Conservation (phyloP, 2,113 vertebrate species). For the Acrocephalus kingi region DNA sequence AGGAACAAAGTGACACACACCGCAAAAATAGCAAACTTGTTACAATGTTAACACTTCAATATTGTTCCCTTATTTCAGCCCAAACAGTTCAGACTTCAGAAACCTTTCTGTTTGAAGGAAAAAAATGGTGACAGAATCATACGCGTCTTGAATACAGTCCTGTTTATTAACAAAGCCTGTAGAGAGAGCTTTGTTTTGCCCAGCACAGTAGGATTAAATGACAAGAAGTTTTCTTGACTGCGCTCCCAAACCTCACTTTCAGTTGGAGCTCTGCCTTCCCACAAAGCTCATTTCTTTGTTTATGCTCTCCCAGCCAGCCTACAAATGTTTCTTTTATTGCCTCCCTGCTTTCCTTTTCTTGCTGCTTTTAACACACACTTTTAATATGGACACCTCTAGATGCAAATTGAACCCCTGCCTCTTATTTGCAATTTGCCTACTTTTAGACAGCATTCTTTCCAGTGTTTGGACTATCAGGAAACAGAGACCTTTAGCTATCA, state of each 20-base stretch:
- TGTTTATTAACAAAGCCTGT: conserved; percentile 15
- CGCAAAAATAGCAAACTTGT: not conserved
- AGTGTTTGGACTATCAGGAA: not conserved
- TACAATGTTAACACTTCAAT: not conserved
- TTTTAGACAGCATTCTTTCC: not conserved
- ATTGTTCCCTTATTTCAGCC: not conserved
- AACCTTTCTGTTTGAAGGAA: not conserved
- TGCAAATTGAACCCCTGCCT: not conserved
- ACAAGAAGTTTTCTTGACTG: conserved; percentile 43
- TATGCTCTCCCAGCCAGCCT: not conserved
- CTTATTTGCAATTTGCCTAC: not conserved
- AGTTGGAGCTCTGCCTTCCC: not conserved
- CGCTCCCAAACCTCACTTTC: not conserved
- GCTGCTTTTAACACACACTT: not conserved
- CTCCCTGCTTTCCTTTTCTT: not conserved
- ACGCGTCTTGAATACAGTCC: not conserved
- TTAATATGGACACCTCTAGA: not conserved
- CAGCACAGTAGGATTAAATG: conserved; percentile 24
- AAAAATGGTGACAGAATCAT: conserved; percentile 13
- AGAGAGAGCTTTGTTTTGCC: conserved; percentile 25
- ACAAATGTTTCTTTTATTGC: not conserved
- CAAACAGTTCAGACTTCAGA: not conserved
- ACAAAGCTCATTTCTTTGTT: not conserved
- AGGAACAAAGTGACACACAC: not conserved
- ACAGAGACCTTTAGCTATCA: not conserved